Evolutionary conservation across 2,888 invertebrate genomes (phyloP), one percentile per base, ranked within the genome.

Genomic region (Helobdella robusta): DNA sequence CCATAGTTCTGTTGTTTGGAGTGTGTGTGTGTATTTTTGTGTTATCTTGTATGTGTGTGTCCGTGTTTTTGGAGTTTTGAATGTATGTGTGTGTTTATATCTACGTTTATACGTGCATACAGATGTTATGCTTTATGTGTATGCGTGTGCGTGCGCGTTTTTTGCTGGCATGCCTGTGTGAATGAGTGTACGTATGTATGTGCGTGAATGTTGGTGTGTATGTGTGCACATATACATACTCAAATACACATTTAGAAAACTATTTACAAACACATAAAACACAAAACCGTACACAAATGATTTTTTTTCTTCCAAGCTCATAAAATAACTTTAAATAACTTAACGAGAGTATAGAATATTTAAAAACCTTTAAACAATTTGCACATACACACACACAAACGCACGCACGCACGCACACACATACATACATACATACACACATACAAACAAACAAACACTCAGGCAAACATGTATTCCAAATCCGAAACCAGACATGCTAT

Each of bases 371-470:
- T n/a, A n/a, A n/a, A n/a, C n/a, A n/a, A n/a, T n/a, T n/a, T n/a
- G n/a, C 50, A 50, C 56, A 56, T 5, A 25, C 56, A 56, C 5
- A 56, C 56, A 56, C 32, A 56, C 56, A 56, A n/a, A 56, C 11
- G 30, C 5, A 15, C 6, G 30, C 5, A 25, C 56, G n/a, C 32
- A 56, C 6, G 30, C 5, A 56, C 56, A 25, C 5, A 15, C 11
- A 56, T 28, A 56, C 6, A 56, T 28, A 56, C 28, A 56, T 25
- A 56, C 6, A 56, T 28, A 15, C 11, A 56, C 5, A 56, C 56
- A 56, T 28, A 56, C 56, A 56, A 28, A 56, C 56, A 56, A 4
- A 25, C 56, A 56, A 8, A 6, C 6, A 25, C 32, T 6, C 28
- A 25, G 6, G n/a, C 5, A 28, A n/a, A 56, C 32, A 15, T n/a